phyloP scores from a whole-genome alignment of 2,888 invertebrate species.

The Rhagonycha fulva region DNA sequence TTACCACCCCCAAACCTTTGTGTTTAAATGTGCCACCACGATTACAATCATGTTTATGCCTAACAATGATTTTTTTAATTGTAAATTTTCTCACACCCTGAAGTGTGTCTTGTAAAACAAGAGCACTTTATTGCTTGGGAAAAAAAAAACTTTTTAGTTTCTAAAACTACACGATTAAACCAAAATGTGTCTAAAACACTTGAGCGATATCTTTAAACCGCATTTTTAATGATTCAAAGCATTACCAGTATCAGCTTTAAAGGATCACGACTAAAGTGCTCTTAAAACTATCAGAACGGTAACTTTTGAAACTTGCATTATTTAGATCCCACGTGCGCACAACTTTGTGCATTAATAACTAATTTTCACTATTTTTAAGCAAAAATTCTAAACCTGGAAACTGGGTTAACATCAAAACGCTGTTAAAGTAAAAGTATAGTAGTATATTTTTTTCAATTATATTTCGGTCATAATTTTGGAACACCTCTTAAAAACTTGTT shows the following conservation, averaged over 20 bases:
- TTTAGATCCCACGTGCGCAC: neutral
- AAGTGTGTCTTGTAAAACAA: neutral
- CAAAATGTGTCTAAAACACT: neutral
- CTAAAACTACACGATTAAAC: neutral
- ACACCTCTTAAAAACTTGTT: neutral
- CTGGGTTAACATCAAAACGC: neutral
- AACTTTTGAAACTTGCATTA: neutral
- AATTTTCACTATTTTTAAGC: neutral
- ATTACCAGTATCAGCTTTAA: neutral
- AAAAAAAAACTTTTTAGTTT: neutral
- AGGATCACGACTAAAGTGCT: neutral
- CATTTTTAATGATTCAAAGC: neutral
- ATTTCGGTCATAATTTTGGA: neutral
- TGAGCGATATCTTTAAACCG: neutral
- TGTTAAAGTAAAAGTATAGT: neutral
- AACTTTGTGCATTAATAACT: neutral
- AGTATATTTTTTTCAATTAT: neutral
- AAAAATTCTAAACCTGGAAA: neutral
- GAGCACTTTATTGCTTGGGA: neutral
- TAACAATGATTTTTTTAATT: neutral
- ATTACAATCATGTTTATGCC: slow-evolving; percentile 1
- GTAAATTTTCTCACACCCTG: neutral
- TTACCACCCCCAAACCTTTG: slow-evolving; percentile 31
- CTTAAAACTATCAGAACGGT: neutral
- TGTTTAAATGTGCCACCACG: slow-evolving; percentile 13